Evolutionary conservation across 2,888 invertebrate species (phyloP).

Genomic region (Pristionchus japonicus): DNA sequence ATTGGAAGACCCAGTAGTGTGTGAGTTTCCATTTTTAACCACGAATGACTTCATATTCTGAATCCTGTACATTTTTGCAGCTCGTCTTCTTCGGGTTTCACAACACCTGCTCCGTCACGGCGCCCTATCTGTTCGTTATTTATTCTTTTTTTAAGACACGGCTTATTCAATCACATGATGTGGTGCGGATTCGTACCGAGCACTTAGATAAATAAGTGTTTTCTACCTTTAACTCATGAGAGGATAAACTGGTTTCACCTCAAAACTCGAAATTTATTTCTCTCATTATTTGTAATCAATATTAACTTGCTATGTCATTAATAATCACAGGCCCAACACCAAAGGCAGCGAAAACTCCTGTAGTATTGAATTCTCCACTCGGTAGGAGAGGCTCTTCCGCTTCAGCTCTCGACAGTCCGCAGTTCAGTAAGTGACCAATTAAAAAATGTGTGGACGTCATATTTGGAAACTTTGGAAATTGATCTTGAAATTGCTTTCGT

Average conservation of each 20-base stretch:
- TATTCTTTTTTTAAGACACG: too few relatives aligned
- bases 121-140: background rate
- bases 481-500: too few relatives aligned
- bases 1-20: background rate
- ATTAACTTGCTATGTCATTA: too few relatives aligned
- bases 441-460: too few relatives aligned
- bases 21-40: background rate
- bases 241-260: too few relatives aligned
- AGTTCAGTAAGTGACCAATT: slow-evolving; percentile 42
- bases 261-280: too few relatives aligned
- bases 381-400: slow-evolving; percentile 15
- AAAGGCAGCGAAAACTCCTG: background rate
- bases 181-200: too few relatives aligned
- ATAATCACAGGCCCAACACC: background rate
- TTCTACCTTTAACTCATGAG: too few relatives aligned
- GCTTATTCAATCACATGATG: too few relatives aligned
- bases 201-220: too few relatives aligned
- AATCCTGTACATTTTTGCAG: background rate
- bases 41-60: background rate
- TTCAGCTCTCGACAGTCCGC: slow-evolving; percentile 17
- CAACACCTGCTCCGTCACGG: background rate
- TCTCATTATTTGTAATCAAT: too few relatives aligned
- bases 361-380: slow-evolving; percentile 10
- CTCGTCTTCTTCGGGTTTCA: background rate
- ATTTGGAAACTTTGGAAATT: too few relatives aligned